phyloP scores from a whole-genome alignment of 1,140 invertebrate genomes.

The Caenorhabditis tropicalis region DNA sequence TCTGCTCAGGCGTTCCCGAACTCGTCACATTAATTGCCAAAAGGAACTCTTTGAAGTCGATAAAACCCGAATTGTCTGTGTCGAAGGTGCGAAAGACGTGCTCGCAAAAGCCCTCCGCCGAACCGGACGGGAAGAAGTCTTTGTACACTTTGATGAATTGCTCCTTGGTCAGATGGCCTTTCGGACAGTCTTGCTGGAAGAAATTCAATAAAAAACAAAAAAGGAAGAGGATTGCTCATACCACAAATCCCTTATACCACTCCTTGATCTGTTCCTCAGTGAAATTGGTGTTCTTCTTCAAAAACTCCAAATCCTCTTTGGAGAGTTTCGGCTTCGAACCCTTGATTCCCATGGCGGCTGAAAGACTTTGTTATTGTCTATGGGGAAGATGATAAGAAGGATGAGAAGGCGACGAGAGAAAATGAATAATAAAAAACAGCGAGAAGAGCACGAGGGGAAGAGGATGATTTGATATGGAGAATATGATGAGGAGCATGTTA shows the following conservation, averaged over 20 bases:
- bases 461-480: constrained; percentile 33
- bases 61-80: constrained; percentile 92
- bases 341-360: constrained; percentile 71
- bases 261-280: constrained; percentile 95
- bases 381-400: neutral
- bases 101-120: constrained; percentile 97
- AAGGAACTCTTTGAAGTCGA: constrained; percentile 89
- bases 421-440: neutral
- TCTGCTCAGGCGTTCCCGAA: constrained; percentile 94
- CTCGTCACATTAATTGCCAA: constrained; percentile 97
- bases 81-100: constrained; percentile 96
- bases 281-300: constrained; percentile 87
- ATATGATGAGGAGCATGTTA: constrained; percentile 40
- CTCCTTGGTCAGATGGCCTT: constrained; percentile 91
- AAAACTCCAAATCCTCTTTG: constrained; percentile 94
- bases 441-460: neutral
- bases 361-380: too few species aligned
- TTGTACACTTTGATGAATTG: constrained; percentile 98
- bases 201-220: too few species aligned
- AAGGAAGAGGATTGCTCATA: too few species aligned
- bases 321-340: constrained; percentile 77
- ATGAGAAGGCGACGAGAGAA: neutral
- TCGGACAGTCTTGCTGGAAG: constrained; percentile 97
- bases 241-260: constrained; percentile 83
- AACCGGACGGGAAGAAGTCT: constrained; percentile 83